Base-by-base conservation (phyloP, 2,113 vertebrate species). In the Halichoerus grypus region DNA sequence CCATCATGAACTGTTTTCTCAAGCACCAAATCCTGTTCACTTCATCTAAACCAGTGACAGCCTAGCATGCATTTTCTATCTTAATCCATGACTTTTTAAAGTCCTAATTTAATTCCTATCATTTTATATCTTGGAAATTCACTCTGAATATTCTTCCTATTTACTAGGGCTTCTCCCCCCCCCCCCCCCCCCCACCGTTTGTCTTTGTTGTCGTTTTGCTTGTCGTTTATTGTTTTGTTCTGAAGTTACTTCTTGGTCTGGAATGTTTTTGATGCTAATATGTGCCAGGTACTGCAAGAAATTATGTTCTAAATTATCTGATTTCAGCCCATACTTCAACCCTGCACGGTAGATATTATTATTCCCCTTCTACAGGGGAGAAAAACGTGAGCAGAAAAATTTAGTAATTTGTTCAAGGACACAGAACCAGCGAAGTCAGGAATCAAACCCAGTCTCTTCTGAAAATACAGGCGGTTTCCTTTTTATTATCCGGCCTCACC, bases 121-220 rank as follows among this genome's bases (percentile, higher is more conserved):
- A 42, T 85, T 97, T 92, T 82, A 39, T 84, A 71, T 90, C 83
- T 92, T 79, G 57, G 36, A 2, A 4, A 9, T 33, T 96, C 31
- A 51, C 65, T 53, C 13, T 84, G 39, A 83, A 69, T 71, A 46
- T 10, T 76, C 51, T 77, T 88, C 39, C 15, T 12, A 65, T 71
- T 88, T 77, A 28, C 16, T 33, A 61, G 16, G 22, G 4, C 14
- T n/a, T 72, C 65, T 55, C 42, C 36, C 24, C 53, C 36, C 49
- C n/a, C 18, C 49, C n/a, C 18, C 33, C 53, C 14, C 22, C n/a
- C 36, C 14, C 22, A 4, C 10, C 42, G 3, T 28, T 65, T 76
- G 72, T 49, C 42, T 49, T 49, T 77, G 26, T 77, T 76, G 72
- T 39, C 24, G 8, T 57, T 53, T 49, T 86, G 31, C 7, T 69